Percentiles rank a stretch among this genome's conserved stretches.
These are phyloP conservation scores for Anguilla marmorata DNA, from an alignment of 2,797 vertebrate genomes.

Conservation along the genomic window DNA sequence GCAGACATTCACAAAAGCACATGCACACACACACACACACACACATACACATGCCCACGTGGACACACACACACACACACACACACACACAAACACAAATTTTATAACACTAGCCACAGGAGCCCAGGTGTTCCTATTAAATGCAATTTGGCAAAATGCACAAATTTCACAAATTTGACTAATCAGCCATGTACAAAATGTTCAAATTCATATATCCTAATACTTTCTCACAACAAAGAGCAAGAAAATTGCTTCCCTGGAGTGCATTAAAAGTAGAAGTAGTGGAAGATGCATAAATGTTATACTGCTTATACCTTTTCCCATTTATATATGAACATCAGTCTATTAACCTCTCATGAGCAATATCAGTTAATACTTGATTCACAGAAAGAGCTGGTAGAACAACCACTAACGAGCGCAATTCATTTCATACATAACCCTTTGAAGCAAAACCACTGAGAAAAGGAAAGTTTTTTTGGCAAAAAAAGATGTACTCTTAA, in stretches of 20 bases:
- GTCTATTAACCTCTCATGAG: neutral
- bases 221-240: neutral
- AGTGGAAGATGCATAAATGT: neutral
- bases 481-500: neutral
- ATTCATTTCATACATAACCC: neutral
- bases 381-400: neutral
- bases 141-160: neutral
- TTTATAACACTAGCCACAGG: too few species aligned
- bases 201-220: neutral
- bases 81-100: neutral
- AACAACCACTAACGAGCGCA: neutral
- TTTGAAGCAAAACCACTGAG: neutral
- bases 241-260: neutral
- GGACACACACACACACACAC: neutral
- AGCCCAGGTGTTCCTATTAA: neutral
- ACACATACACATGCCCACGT: neutral
- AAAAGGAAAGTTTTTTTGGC: neutral
- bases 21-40: slow-evolving; percentile 2
- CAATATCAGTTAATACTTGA: neutral
- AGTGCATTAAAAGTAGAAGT: neutral
- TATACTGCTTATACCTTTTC: too few species aligned
- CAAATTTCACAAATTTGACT: neutral
- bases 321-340: neutral
- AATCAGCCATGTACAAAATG: neutral
- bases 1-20: too few species aligned